These are phyloP conservation scores for Drosophila suboccidentalis DNA, from an alignment of 2,888 invertebrate genomes.

Conservation along the genomic window DNA sequence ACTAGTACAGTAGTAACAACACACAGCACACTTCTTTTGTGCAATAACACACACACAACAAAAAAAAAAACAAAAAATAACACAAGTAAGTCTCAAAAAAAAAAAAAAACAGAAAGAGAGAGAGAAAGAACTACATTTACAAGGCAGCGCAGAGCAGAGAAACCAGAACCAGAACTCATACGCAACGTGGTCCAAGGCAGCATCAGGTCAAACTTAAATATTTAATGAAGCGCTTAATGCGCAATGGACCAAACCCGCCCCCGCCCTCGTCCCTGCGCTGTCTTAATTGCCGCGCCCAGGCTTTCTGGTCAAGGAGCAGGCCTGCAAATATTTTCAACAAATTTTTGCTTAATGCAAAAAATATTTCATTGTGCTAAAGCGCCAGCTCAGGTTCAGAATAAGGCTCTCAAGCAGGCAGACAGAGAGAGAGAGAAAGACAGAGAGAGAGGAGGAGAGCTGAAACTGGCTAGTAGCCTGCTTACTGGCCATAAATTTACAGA, in stretches of 20 bases:
- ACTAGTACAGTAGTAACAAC: constrained; percentile 29
- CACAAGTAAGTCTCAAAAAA: constrained; percentile 43
- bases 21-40: constrained; percentile 68
- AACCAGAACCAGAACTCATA: constrained; percentile 62
- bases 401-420: neutral
- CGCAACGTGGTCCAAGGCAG: constrained; percentile 65
- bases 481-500: constrained; percentile 65
- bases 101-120: neutral
- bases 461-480: constrained; percentile 43
- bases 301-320: constrained; percentile 60
- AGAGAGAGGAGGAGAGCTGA: neutral
- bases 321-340: constrained; percentile 77
- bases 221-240: constrained; percentile 83
- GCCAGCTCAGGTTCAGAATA: constrained; percentile 5
- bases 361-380: constrained; percentile 69
- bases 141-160: constrained; percentile 10
- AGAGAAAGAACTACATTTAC: constrained; percentile 9
- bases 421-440: neutral
- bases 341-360: constrained; percentile 82
- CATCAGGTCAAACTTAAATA: constrained; percentile 79
- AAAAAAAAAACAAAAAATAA: constrained; percentile 30
- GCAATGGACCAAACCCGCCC: constrained; percentile 39
- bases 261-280: constrained; percentile 34
- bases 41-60: constrained; percentile 50
- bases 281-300: constrained; percentile 66